phyloP scores from a whole-genome alignment of 1,140 invertebrate species.

The Epicauta chinensis region DNA sequence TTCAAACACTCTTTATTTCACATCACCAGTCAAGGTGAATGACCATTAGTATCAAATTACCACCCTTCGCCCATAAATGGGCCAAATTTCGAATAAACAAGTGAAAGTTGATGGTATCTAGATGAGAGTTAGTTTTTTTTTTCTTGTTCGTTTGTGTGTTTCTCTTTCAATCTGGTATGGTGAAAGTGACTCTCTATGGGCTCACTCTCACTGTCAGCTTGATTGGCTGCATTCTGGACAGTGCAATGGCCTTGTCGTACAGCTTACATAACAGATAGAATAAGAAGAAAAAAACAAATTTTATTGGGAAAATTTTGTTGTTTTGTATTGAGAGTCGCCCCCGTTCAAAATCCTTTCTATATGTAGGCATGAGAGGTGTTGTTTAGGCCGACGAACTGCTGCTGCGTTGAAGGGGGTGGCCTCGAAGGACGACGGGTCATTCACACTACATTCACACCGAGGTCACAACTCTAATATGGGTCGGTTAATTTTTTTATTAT shows the following conservation, averaged over 20 bases:
- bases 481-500: conserved; percentile 1
- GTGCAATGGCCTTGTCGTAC: too few species aligned
- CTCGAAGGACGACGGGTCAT: conserved; percentile 19
- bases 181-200: neutral
- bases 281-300: too few species aligned
- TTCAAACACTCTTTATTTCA: conserved; percentile 21
- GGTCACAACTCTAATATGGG: conserved; percentile 17
- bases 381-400: too few species aligned
- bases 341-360: too few species aligned
- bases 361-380: too few species aligned
- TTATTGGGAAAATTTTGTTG: neutral
- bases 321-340: neutral
- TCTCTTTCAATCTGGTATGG: neutral
- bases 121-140: neutral
- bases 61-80: neutral
- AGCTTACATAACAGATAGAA: too few species aligned
- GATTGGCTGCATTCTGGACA: conserved; percentile 8
- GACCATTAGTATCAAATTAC: conserved; percentile 12
- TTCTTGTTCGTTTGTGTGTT: neutral
- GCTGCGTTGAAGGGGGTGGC: conserved; percentile 3
- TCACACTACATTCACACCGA: conserved; percentile 12
- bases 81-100: neutral
- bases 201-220: conserved; percentile 13
- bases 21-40: conserved; percentile 36
- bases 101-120: neutral